Conservation (phyloP, 2,113 vertebrate genomes). For the Hypanus sabinus region DNA sequence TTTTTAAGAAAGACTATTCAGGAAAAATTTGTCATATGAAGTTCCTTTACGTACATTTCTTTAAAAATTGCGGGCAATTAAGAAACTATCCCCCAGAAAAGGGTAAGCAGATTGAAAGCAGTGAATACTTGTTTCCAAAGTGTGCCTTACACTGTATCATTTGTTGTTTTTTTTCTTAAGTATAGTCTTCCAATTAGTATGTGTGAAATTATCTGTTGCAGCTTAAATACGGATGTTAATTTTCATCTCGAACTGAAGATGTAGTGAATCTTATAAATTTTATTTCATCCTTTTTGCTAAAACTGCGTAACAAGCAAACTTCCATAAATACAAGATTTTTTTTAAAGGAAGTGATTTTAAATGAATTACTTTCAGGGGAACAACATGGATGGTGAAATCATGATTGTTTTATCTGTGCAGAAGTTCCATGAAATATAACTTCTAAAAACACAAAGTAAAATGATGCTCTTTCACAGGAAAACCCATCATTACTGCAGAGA, state of each 20-base stretch:
- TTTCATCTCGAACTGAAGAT: conserved; percentile 53
- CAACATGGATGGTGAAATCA: neutral
- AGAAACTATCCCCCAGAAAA: conserved; percentile 41
- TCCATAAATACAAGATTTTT: neutral
- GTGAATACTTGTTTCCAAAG: conserved; percentile 53
- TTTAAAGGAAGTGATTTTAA: conserved; percentile 23
- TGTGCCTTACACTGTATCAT: conserved; percentile 73
- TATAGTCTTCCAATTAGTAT: conserved; percentile 66
- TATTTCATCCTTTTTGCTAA: conserved; percentile 1
- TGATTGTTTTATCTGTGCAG: neutral
- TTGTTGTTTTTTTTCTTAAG: conserved; percentile 44
- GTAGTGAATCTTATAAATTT: conserved; percentile 39
- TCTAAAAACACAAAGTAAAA: neutral
- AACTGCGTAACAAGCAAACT: conserved; percentile 35
- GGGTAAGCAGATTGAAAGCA: neutral
- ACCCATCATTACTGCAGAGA: neutral
- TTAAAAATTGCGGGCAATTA: conserved; percentile 61
- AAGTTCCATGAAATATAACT: neutral
- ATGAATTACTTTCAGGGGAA: conserved; percentile 1
- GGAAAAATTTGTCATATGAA: conserved; percentile 27
- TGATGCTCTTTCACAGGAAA: neutral
- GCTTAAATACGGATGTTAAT: conserved; percentile 45
- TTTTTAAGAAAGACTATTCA: conserved; percentile 18
- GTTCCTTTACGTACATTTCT: conserved; percentile 35
- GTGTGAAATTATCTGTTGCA: conserved; percentile 49